A percentile compares a stretch with the other conserved stretches of the same genome.
Evolutionary conservation across 2,797 vertebrate genomes (phyloP).

Genomic region (Mus minutoides): DNA sequence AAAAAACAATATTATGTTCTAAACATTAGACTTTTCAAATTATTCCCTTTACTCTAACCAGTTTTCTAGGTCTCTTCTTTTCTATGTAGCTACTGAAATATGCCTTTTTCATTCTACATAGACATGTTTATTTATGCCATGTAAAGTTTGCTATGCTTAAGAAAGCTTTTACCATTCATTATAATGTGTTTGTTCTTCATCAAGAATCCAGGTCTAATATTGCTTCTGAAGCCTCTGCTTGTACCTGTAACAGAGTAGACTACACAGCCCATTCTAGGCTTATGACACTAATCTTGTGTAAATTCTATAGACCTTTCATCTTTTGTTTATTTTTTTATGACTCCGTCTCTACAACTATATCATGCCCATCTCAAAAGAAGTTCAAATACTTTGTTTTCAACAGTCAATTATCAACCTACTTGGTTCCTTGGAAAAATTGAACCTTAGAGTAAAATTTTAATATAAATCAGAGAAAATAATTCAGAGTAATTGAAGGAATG

Average conservation of each 20-base stretch:
- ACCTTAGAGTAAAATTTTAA: background rate
- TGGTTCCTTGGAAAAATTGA: background rate
- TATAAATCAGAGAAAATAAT: conserved; percentile 26
- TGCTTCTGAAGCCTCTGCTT: background rate
- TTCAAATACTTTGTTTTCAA: background rate
- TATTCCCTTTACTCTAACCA: background rate
- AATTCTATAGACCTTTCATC: background rate
- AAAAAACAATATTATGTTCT: background rate
- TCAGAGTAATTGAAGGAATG: background rate
- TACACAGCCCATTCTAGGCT: background rate
- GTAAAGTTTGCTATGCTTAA: background rate
- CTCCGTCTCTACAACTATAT: background rate
- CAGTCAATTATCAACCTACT: background rate
- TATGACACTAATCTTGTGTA: background rate
- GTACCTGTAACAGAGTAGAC: background rate
- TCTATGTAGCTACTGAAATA: background rate
- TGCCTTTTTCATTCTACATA: background rate
- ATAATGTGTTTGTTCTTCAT: background rate
- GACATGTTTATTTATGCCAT: background rate
- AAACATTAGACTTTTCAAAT: background rate
- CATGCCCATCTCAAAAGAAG: background rate
- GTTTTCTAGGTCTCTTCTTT: background rate
- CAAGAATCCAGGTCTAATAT: background rate
- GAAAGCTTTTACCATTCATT: background rate
- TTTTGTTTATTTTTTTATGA: conserved; percentile 9